Evolutionary conservation across 2,888 invertebrate genomes (phyloP).

Genomic region (Drosophila austrosaltans): DNA sequence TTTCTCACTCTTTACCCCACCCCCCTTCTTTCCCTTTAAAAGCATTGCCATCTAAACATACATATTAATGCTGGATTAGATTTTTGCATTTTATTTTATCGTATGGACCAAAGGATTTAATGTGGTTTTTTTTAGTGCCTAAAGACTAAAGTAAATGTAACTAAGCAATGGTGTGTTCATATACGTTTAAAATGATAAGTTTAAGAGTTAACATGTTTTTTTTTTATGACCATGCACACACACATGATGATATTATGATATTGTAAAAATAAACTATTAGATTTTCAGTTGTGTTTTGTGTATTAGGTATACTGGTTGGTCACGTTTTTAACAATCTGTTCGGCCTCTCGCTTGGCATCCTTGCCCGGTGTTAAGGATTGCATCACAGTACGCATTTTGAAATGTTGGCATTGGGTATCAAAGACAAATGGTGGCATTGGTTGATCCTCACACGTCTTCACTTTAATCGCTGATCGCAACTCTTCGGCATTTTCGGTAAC

Average conservation of each 20-base stretch:
- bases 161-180: slow-evolving; percentile 8
- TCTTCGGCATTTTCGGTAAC: slow-evolving; percentile 72
- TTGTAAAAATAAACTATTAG: slow-evolving; percentile 6
- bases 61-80: slow-evolving; percentile 33
- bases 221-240: background rate
- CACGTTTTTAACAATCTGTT: background rate
- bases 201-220: slow-evolving; percentile 3
- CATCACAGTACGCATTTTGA: slow-evolving; percentile 16
- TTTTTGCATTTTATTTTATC: slow-evolving; percentile 59
- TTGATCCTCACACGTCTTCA: slow-evolving; percentile 30
- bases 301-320: background rate
- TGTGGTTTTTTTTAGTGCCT: slow-evolving; percentile 13
- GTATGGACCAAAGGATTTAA: slow-evolving; percentile 1
- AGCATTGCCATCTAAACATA: slow-evolving; percentile 26
- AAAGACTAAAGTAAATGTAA: background rate
- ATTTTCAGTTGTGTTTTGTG: background rate
- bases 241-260: background rate
- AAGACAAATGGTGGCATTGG: slow-evolving; percentile 49
- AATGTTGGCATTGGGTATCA: slow-evolving; percentile 45
- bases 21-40: background rate
- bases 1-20: too few species aligned
- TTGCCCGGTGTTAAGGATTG: slow-evolving; percentile 27
- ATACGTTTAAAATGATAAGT: slow-evolving; percentile 2
- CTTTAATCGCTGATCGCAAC: slow-evolving; percentile 55
- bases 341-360: slow-evolving; percentile 25